Conservation (phyloP, 2,797 vertebrate genomes). For the Oreochromis grahami region DNA sequence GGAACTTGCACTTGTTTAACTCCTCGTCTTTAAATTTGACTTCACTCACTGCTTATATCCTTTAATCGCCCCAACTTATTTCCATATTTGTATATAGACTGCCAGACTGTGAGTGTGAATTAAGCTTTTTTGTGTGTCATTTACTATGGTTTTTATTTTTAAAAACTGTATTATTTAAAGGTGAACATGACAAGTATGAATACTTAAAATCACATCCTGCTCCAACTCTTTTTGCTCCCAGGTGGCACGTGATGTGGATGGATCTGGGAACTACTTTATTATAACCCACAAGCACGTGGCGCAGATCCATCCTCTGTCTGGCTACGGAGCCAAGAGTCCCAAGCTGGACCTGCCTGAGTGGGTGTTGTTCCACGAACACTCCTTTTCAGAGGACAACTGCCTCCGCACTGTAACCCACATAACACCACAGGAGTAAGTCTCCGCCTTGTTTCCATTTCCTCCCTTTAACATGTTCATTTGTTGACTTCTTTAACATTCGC, state of each 20-base stretch:
- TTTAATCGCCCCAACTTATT: background rate
- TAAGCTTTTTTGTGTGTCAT: background rate
- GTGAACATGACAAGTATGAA: background rate
- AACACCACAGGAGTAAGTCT: conserved; percentile 83
- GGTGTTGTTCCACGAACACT: conserved; percentile 89
- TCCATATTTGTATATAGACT: background rate
- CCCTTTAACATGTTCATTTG: background rate
- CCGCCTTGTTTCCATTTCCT: background rate
- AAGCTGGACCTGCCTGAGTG: conserved; percentile 84
- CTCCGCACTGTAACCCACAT: conserved; percentile 81
- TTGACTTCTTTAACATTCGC: background rate
- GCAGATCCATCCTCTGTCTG: conserved; percentile 84
- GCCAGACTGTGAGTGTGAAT: background rate
- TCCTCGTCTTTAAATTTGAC: background rate
- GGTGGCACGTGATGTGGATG: conserved; percentile 89
- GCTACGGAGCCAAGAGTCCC: conserved; percentile 71
- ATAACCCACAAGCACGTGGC: conserved; percentile 88
- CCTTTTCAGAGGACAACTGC: conserved; percentile 84
- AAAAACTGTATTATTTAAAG: background rate
- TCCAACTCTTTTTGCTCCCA: conserved; percentile 39
- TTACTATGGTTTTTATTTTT: background rate
- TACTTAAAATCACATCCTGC: background rate
- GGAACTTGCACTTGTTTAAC: background rate
- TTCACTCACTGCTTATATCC: background rate
- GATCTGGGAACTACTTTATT: conserved; percentile 89